Conservation (phyloP, 2,888 invertebrate species). For the Drosophila prolongata region DNA sequence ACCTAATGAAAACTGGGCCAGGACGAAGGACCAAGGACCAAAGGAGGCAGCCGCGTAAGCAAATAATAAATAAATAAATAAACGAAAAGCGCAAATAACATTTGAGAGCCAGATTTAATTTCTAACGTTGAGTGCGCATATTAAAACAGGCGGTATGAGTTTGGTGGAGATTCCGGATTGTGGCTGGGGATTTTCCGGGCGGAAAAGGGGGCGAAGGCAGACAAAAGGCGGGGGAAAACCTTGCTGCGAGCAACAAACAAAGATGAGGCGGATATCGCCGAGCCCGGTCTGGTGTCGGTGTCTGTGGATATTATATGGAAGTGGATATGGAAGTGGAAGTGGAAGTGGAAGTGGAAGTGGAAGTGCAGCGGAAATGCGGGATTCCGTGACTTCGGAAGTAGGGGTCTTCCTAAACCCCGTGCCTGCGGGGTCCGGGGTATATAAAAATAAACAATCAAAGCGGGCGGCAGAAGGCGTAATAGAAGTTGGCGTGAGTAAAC, state of each 20-base stretch:
- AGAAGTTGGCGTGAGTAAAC: slow-evolving; percentile 82
- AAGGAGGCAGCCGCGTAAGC: slow-evolving; percentile 59
- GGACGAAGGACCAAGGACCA: slow-evolving; percentile 12
- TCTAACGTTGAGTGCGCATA: slow-evolving; percentile 81
- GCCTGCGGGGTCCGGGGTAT: slow-evolving; percentile 6
- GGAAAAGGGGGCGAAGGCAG: slow-evolving; percentile 23
- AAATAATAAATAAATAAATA: slow-evolving; percentile 81
- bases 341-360: slow-evolving; percentile 63
- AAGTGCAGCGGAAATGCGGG: slow-evolving; percentile 78
- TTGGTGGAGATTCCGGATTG: slow-evolving; percentile 12
- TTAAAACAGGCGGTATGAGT: slow-evolving; percentile 63
- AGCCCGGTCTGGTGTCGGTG: slow-evolving; percentile 26
- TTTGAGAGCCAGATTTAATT: slow-evolving; percentile 83
- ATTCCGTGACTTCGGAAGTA: slow-evolving; percentile 25
- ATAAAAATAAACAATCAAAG: slow-evolving; percentile 73
- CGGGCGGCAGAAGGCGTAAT: slow-evolving; percentile 65
- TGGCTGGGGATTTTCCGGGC: slow-evolving; percentile 15
- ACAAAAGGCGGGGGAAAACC: slow-evolving; percentile 50
- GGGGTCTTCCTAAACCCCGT: not conserved
- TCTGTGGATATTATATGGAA: slow-evolving; percentile 27
- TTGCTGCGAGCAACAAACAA: slow-evolving; percentile 70
- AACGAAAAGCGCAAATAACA: slow-evolving; percentile 81
- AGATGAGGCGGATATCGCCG: slow-evolving; percentile 79
- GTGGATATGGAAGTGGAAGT: slow-evolving; percentile 36
- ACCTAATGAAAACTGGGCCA: slow-evolving; percentile 77